Evolutionary conservation across 2,797 vertebrate genomes (phyloP).

Genomic region (Mormyrops boulengeri): DNA sequence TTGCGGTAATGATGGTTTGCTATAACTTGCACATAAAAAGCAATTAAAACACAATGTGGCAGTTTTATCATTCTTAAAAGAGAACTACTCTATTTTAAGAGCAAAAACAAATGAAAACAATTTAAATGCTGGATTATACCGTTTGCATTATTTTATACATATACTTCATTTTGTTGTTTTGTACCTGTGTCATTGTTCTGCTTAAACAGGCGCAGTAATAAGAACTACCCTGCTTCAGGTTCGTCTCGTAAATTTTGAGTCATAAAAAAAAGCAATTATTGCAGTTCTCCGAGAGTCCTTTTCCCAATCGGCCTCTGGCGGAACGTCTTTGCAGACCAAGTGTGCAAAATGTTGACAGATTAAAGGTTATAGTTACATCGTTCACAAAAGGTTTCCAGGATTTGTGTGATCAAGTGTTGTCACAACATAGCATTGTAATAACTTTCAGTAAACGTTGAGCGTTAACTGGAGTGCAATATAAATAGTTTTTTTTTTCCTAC

Average conservation of each 20-base stretch:
- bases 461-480: conserved; percentile 7
- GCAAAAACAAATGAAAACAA: neutral
- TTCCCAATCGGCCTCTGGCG: conserved; percentile 8
- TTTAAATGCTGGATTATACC: conserved; percentile 5
- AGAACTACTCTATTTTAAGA: neutral
- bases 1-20: neutral
- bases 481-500: neutral
- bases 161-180: conserved; percentile 10
- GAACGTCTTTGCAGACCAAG: conserved; percentile 4
- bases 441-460: neutral
- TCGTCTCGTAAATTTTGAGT: conserved; percentile 16
- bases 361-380: neutral
- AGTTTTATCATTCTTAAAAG: neutral
- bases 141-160: conserved; percentile 13
- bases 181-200: neutral
- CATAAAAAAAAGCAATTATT: conserved; percentile 20
- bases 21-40: neutral
- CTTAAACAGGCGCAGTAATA: conserved; percentile 15
- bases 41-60: neutral
- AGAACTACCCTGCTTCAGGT: conserved; percentile 15
- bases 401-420: neutral
- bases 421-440: neutral
- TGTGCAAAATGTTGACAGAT: conserved; percentile 22
- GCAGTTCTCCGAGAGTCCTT: conserved; percentile 22
- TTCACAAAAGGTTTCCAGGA: neutral